phyloP scores from a whole-genome alignment of 2,797 vertebrate species.

The Betta splendens region DNA sequence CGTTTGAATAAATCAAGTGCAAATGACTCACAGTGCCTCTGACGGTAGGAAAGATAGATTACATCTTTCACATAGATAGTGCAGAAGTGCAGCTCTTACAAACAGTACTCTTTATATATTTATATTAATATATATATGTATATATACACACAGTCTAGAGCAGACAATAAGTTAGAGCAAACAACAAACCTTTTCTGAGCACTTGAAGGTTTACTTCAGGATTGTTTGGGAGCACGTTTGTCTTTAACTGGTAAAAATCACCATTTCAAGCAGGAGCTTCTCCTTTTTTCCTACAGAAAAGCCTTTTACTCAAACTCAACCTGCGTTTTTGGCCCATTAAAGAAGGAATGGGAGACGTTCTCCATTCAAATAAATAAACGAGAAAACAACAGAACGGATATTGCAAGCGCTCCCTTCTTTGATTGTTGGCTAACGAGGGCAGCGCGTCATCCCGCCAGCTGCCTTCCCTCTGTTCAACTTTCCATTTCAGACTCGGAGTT shows the following conservation, averaged over 20 bases:
- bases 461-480: slow-evolving; percentile 47
- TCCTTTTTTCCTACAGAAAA: slow-evolving; percentile 23
- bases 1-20: slow-evolving; percentile 69
- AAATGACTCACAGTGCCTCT: slow-evolving; percentile 81
- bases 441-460: slow-evolving; percentile 5
- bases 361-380: slow-evolving; percentile 65
- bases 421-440: slow-evolving; percentile 34
- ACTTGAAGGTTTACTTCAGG: slow-evolving; percentile 61
- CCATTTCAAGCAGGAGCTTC: slow-evolving; percentile 16
- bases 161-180: slow-evolving; percentile 45
- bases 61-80: slow-evolving; percentile 68
- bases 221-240: slow-evolving; percentile 41
- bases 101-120: slow-evolving; percentile 61
- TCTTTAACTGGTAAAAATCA: slow-evolving; percentile 26
- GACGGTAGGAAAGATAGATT: slow-evolving; percentile 72
- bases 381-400: slow-evolving; percentile 62
- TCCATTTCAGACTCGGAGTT: slow-evolving; percentile 76
- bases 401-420: slow-evolving; percentile 68
- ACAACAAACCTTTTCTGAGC: slow-evolving; percentile 58
- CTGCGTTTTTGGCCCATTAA: slow-evolving; percentile 51
- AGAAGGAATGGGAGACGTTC: slow-evolving; percentile 57
- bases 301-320: slow-evolving; percentile 35
- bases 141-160: slow-evolving; percentile 56
- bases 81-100: slow-evolving; percentile 72
- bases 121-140: no score